Percentiles rank a stretch among this genome's conserved stretches.
phyloP scores from a whole-genome alignment of 2,888 invertebrate genomes.

The Macrophya annulata region DNA sequence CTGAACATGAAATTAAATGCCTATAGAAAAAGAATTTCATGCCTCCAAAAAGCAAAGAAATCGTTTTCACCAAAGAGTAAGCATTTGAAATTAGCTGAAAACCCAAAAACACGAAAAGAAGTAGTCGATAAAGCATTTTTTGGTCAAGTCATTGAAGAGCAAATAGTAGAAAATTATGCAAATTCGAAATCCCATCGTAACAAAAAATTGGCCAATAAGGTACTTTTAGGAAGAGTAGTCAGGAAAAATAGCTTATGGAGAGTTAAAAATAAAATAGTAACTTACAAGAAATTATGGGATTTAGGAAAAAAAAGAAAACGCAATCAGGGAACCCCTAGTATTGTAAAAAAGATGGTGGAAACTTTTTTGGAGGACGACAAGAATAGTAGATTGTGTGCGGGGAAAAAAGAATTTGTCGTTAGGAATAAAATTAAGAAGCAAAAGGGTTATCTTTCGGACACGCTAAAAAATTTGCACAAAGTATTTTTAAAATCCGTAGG shows the following conservation, averaged over 20 bases:
- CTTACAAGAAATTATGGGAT: no score
- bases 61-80: not conserved
- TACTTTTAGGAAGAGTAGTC: not conserved
- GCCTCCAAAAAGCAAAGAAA: not conserved
- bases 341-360: no score
- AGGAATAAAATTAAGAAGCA: constrained; percentile 65
- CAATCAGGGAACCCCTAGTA: no score
- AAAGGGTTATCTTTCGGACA: constrained; percentile 66
- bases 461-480: constrained; percentile 66
- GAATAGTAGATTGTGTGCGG: constrained; percentile 64
- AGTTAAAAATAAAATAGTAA: not conserved
- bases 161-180: not conserved
- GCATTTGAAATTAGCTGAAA: not conserved
- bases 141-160: constrained; percentile 17
- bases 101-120: not conserved
- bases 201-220: not conserved
- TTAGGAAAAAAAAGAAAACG: no score
- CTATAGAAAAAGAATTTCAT: not conserved
- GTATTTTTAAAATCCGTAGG: constrained; percentile 60
- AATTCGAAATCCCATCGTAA: not conserved
- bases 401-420: constrained; percentile 67
- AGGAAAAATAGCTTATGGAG: not conserved
- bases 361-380: no score
- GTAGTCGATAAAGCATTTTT: not conserved
- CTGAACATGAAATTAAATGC: not conserved